A percentile compares a stretch with the other conserved stretches of the same genome.
Evolutionary conservation across 2,888 invertebrate species (phyloP).

Genomic region (Hydrotaea diabolus): DNA sequence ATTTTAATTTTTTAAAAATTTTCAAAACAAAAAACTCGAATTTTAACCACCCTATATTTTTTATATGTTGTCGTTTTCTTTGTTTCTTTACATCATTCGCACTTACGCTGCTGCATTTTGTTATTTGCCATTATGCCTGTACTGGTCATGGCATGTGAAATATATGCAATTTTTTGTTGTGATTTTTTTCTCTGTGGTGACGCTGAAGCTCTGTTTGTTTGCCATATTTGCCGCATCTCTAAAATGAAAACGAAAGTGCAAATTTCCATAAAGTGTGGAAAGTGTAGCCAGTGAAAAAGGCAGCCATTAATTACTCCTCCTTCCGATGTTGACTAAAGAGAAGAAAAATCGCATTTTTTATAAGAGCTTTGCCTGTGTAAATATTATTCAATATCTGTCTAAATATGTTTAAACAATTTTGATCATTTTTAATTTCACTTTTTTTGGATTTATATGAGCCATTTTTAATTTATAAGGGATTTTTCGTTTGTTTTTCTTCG

Average conservation of each 20-base stretch:
- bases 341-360: not conserved
- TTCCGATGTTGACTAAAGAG: not conserved
- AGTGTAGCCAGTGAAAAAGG: not conserved
- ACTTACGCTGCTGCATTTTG: not conserved
- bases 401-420: not conserved
- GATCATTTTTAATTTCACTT: not conserved
- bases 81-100: too few relatives aligned
- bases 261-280: slow-evolving; percentile 40
- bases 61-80: too few relatives aligned
- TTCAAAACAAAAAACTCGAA: too few relatives aligned
- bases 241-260: slow-evolving; percentile 53
- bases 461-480: not conserved
- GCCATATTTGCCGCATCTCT: slow-evolving; percentile 29
- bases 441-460: not conserved
- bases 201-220: not conserved
- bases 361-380: not conserved
- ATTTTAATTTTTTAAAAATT: too few relatives aligned
- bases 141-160: not conserved
- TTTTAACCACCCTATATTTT: too few relatives aligned
- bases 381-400: not conserved
- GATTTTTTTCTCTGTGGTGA: not conserved
- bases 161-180: too few relatives aligned
- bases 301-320: not conserved
- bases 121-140: not conserved
- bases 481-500: not conserved